phyloP scores from a whole-genome alignment of 2,113 vertebrate species.

The Genyomyrus donnyi region DNA sequence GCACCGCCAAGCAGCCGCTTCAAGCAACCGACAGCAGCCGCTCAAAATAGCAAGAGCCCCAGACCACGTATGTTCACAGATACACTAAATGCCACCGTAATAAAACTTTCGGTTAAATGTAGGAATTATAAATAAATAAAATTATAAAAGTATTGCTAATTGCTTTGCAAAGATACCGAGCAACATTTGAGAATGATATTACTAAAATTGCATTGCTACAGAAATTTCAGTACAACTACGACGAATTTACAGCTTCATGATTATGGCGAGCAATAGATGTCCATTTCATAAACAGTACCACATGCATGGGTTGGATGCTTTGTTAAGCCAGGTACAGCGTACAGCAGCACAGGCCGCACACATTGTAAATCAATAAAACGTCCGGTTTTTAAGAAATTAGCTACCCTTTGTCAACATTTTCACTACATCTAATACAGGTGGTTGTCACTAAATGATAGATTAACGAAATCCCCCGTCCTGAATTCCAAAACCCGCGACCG shows the following conservation, averaged over 20 bases:
- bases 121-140: neutral
- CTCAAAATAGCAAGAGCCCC: neutral
- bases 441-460: neutral
- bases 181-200: neutral
- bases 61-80: neutral
- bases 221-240: neutral
- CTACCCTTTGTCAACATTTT: neutral
- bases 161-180: neutral
- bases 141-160: neutral
- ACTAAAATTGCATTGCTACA: neutral
- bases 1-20: neutral
- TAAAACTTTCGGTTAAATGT: neutral
- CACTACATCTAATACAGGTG: neutral
- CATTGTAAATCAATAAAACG: neutral
- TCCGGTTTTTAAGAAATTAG: neutral
- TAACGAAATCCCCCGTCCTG: neutral
- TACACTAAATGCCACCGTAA: neutral
- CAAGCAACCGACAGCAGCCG: neutral
- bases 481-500: neutral
- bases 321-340: neutral
- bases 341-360: neutral
- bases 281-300: neutral
- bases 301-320: neutral
- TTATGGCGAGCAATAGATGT: neutral
- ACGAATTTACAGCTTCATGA: neutral